Evolutionary conservation across 2,888 invertebrate species (phyloP), one percentile per base, ranked within the genome.

Genomic region (Limnephilus auricula): DNA sequence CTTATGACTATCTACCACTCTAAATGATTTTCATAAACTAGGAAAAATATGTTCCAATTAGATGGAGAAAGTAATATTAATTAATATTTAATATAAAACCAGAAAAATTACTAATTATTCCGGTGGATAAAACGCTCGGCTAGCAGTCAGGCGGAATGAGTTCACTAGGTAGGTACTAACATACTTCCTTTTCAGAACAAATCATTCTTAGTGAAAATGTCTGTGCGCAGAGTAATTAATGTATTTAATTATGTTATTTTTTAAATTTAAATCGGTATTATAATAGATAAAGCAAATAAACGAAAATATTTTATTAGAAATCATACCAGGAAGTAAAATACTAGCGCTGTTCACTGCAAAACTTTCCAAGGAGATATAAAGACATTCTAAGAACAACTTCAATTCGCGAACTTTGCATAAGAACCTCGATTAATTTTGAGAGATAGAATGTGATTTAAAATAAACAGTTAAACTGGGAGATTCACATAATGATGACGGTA

Each of bases 361-460:
- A 65, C 65, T 65, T 65, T 65, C 25, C 2, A 5, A n/a, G 65
- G 10, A 65, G 65, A 65, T n/a, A 65, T 18, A 65, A 65, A 65
- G 65, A 25, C 25, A 65, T 65, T 65, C 65, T 9, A 25, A 65
- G 65, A n/a, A n/a, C 25, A 25, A 65, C 65, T 65, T 65, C 25
- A 25, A 65, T 65, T 65, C 25, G 65, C 25, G 25, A 65, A 65
- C 25, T 65, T n/a, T 9, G 65, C 65, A 25, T 65, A 65, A 65
- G 65, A 65, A 65, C 65, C 65, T 25, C 65, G 89, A 90, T 83
- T 92, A 92, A 92, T 86, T 92, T 89, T 65, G 78, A 90, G 92
- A 90, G 91, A 90, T 89, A 92, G 92, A 92, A 92, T 91, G 92
- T 83, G 89, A 91, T 90, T 91, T 87, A 83, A 90, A 82, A 88